Evolutionary conservation across 2,888 invertebrate species (phyloP), one percentile per base, ranked within the genome.

Genomic region (Ormyrus pomaceus): DNA sequence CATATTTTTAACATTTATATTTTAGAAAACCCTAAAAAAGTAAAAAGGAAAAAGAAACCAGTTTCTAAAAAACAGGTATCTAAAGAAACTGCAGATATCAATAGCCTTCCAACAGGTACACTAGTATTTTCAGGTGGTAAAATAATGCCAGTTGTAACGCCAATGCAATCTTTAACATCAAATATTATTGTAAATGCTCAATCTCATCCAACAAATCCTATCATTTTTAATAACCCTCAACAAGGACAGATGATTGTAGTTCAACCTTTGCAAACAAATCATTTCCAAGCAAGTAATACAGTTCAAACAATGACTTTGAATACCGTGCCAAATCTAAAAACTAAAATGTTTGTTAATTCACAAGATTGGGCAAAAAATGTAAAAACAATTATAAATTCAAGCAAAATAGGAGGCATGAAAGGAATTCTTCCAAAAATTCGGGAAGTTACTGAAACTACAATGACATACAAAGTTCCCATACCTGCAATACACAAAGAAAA

Each of bases 391-490:
- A 88, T 90, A 53, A 87, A 89, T 76, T 87, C 89, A 9, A 88
- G 89, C 34, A 90, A 89, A 83, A 89, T 90, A 13, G 87, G 89
- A 5, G 89, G 90, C 1, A 88, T 87, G 19, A 90, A 90, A 80
- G 87, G 88, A 58, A 90, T 91, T 48, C 71, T 91, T 10, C 91
- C 91, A 19, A 91, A 91, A 78, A 66, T 79, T 19, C 86, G 87
- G 70, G 90, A 90, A 82, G 88, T 88, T 10, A 90, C 90, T 8
- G 88, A 88, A 66, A 90, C 91, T 5, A 90, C 90, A 10, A 90
- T 89, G 90, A 84, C 90, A 8, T 91, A 89, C 70, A 91, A 91
- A 85, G 89, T 91, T 83, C 91, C 91, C 69, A 91, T 91, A 64
- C 89, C 90, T 6, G 90, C 90, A 51, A 86, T 90, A 76, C 88